phyloP scores from a whole-genome alignment of 2,888 invertebrate species.

The Tigriopus californicus region DNA sequence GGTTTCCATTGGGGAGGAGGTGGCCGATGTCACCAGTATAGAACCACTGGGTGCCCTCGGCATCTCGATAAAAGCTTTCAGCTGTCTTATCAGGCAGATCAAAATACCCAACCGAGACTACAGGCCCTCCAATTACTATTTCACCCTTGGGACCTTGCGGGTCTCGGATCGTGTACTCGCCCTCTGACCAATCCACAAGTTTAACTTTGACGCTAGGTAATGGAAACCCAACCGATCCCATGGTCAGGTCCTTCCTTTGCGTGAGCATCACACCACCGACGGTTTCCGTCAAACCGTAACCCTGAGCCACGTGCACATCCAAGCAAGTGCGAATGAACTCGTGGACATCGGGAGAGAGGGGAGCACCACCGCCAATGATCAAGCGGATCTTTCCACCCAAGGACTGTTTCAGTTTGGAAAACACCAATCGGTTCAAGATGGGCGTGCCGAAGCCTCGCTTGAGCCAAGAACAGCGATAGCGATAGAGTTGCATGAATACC shows the following conservation, averaged over 20 bases:
- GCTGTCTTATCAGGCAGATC: slow-evolving; percentile 18
- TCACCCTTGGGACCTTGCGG: slow-evolving; percentile 18
- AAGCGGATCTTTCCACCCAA: slow-evolving; percentile 75
- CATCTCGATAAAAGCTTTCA: slow-evolving; percentile 18
- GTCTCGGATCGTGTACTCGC: slow-evolving; percentile 67
- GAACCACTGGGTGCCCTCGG: slow-evolving; percentile 5
- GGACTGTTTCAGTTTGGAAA: slow-evolving; percentile 44
- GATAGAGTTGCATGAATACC: slow-evolving; percentile 44
- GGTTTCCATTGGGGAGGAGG: background rate
- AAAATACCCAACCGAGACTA: slow-evolving; percentile 18
- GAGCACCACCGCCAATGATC: slow-evolving; percentile 84
- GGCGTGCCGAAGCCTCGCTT: slow-evolving; percentile 29
- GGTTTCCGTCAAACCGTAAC: slow-evolving; percentile 96
- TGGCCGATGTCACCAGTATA: too few species aligned
- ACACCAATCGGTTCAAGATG: slow-evolving; percentile 30
- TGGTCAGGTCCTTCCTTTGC: background rate
- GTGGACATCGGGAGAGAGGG: slow-evolving; percentile 84
- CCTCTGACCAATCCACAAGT: slow-evolving; percentile 84
- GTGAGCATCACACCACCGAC: background rate
- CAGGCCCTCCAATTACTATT: slow-evolving; percentile 18
- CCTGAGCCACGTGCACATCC: slow-evolving; percentile 72
- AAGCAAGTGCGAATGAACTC: slow-evolving; percentile 76
- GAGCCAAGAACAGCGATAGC: slow-evolving; percentile 16
- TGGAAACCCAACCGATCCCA: slow-evolving; percentile 3
- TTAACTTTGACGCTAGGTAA: slow-evolving; percentile 56